A percentile compares a stretch with the other conserved stretches of the same genome.
These are phyloP conservation scores for Pocillopora damicornis DNA, from an alignment of 64 coral and sea anemone genomes.

Conservation along the genomic window DNA sequence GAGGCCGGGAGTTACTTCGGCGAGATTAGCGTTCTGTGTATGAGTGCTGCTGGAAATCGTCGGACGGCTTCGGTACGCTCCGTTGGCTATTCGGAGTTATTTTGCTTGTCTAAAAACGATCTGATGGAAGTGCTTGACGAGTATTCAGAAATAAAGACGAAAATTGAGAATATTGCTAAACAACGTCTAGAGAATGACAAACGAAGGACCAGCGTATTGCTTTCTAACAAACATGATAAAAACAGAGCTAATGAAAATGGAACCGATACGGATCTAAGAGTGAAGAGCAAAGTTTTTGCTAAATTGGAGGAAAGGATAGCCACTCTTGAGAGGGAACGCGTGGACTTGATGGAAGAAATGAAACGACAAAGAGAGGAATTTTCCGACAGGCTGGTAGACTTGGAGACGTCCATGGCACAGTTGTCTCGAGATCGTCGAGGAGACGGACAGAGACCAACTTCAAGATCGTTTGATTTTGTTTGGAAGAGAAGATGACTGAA, in stretches of 20 bases:
- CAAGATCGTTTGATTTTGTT: constrained; percentile 57
- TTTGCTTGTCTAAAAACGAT: constrained; percentile 87
- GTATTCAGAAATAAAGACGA: constrained; percentile 86
- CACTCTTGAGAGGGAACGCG: constrained; percentile 17
- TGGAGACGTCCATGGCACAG: constrained; percentile 69
- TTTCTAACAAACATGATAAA: constrained; percentile 27
- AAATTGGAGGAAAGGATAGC: constrained; percentile 51
- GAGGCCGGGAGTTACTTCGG: constrained; percentile 96
- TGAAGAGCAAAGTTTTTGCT: constrained; percentile 23
- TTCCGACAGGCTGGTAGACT: constrained; percentile 53
- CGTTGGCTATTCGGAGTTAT: constrained; percentile 91
- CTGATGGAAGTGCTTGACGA: constrained; percentile 85
- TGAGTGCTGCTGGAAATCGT: constrained; percentile 80
- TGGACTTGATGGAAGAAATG: constrained; percentile 43
- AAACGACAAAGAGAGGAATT: constrained; percentile 63
- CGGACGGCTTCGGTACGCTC: constrained; percentile 95
- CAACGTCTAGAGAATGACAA: constrained; percentile 94
- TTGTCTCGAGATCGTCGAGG: constrained; percentile 38
- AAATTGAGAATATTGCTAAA: constrained; percentile 84
- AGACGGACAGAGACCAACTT: neutral
- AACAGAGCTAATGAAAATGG: constrained; percentile 1
- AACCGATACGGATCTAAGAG: neutral
- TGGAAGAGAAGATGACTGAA: constrained; percentile 67
- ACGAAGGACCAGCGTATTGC: constrained; percentile 50
- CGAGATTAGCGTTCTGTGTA: constrained; percentile 87